Percentiles rank a stretch among this genome's conserved stretches.
Conservation (phyloP, 2,113 vertebrate species). For the Passer domesticus region DNA sequence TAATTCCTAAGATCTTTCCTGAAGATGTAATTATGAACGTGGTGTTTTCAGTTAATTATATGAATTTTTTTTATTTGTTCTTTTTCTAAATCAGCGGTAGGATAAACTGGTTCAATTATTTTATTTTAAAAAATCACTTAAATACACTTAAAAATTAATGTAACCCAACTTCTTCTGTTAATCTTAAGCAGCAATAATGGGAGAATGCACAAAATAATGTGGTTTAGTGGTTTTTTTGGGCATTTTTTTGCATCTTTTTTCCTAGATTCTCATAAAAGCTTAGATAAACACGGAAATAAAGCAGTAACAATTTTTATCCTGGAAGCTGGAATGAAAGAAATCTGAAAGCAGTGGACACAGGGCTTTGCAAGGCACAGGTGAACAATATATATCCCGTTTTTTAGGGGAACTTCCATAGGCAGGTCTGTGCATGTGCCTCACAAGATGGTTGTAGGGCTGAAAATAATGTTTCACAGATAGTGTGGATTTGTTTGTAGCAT, state of each 20-base stretch:
- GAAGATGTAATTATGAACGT: background rate
- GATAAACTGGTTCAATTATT: background rate
- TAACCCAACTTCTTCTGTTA: background rate
- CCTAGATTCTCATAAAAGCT: background rate
- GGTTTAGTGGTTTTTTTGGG: background rate
- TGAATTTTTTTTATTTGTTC: background rate
- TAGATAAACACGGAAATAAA: background rate
- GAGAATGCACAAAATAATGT: background rate
- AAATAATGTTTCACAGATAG: background rate
- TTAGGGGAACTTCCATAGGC: background rate
- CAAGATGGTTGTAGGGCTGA: rapidly evolving
- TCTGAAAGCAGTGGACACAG: background rate
- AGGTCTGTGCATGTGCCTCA: background rate
- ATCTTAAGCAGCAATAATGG: background rate
- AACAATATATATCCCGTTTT: background rate
- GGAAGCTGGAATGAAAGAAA: background rate
- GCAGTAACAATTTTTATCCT: background rate
- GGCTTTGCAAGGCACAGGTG: rapidly evolving
- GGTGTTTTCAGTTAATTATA: background rate
- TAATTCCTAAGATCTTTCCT: background rate
- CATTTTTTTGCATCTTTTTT: background rate
- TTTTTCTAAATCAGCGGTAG: background rate
- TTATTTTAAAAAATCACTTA: background rate
- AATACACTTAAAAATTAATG: background rate
- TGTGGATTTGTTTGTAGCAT: background rate